These are phyloP conservation scores for Prunella himalayana DNA, from an alignment of 2,113 vertebrate genomes.

Conservation along the genomic window DNA sequence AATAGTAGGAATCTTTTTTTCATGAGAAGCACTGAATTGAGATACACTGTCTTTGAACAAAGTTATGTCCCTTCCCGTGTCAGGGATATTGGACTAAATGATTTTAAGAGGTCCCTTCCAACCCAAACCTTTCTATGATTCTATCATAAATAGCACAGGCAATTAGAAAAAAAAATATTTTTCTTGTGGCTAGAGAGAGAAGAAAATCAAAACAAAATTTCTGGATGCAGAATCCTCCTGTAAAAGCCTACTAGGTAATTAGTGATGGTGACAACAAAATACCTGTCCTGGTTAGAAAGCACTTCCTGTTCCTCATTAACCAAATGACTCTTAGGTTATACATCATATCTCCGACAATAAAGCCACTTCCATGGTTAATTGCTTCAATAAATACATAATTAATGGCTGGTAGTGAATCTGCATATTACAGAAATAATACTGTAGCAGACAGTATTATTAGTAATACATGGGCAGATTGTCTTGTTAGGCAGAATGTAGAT, in stretches of 20 bases:
- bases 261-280: slow-evolving; percentile 29
- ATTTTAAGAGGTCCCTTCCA: not conserved
- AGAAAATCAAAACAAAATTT: not conserved
- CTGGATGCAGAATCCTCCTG: not conserved
- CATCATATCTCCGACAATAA: slow-evolving; percentile 55
- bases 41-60: not conserved
- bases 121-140: not conserved
- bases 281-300: slow-evolving; percentile 36
- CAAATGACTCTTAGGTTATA: slow-evolving; percentile 61
- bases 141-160: not conserved
- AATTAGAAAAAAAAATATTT: not conserved
- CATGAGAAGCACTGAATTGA: not conserved
- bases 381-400: slow-evolving; percentile 68
- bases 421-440: not conserved
- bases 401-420: not conserved
- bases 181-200: not conserved
- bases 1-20: not conserved
- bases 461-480: not conserved
- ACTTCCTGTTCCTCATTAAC: slow-evolving; percentile 65
- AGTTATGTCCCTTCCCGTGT: not conserved
- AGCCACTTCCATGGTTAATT: slow-evolving; percentile 66
- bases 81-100: not conserved
- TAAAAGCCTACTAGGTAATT: slow-evolving; percentile 44
- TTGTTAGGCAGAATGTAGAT: not conserved
- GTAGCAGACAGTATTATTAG: too few species aligned